Evolutionary conservation across 2,113 vertebrate species (phyloP).

Genomic region (Actenoides lindsayi): DNA sequence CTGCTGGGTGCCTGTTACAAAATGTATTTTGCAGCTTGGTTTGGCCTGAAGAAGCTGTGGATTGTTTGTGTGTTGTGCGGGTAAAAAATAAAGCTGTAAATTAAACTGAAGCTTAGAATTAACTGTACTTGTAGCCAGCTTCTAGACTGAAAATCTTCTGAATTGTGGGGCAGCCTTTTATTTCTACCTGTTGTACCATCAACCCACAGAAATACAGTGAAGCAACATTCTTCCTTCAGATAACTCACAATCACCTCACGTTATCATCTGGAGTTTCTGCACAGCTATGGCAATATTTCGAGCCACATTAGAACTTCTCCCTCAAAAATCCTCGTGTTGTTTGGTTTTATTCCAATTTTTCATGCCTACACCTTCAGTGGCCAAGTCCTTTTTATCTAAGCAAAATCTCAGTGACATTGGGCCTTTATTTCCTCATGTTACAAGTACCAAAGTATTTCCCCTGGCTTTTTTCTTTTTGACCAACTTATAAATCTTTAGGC

Average conservation of each 20-base stretch:
- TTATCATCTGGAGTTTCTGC: neutral
- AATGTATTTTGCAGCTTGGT: neutral
- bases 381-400: neutral
- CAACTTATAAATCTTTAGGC: neutral
- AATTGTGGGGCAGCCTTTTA: neutral
- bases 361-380: neutral
- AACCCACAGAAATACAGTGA: neutral
- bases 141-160: neutral
- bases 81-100: slow-evolving; percentile 4
- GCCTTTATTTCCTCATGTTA: neutral
- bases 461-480: neutral
- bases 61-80: neutral
- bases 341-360: neutral
- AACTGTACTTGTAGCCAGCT: neutral
- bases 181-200: neutral
- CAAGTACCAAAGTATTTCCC: neutral
- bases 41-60: neutral
- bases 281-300: neutral
- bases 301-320: neutral
- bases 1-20: neutral
- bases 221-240: neutral
- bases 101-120: neutral
- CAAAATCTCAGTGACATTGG: neutral
- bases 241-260: neutral
- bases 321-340: neutral